phyloP scores from a whole-genome alignment of 1,140 invertebrate species.

The Rhopalosiphum maidis region DNA sequence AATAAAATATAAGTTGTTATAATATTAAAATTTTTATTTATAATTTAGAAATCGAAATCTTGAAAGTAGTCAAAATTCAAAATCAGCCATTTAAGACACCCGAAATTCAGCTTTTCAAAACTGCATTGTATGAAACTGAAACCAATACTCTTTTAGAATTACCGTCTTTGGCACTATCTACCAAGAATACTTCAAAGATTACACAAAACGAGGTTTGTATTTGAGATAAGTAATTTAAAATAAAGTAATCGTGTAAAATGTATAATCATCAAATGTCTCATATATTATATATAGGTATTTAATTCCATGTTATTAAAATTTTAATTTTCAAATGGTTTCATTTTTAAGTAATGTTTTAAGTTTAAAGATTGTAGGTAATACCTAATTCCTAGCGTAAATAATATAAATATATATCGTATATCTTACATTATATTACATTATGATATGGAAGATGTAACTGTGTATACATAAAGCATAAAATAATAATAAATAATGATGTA shows the following conservation, averaged over 20 bases:
- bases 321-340: neutral
- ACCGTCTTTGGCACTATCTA: neutral
- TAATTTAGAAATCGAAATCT: neutral
- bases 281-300: neutral
- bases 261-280: neutral
- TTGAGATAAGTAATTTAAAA: neutral
- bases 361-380: neutral
- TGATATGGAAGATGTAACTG: no score
- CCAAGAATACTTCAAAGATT: neutral
- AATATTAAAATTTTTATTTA: neutral
- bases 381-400: no score
- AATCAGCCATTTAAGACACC: neutral
- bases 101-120: neutral
- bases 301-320: neutral
- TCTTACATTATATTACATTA: no score
- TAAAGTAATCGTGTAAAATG: neutral
- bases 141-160: conserved; percentile 39
- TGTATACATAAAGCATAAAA: no score
- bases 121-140: conserved; percentile 17
- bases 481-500: no score
- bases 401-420: no score
- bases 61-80: conserved; percentile 25
- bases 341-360: neutral
- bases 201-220: neutral
- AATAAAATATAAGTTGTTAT: neutral